phyloP scores from a whole-genome alignment of 1,140 invertebrate genomes.

The Leptinotarsa undecemlineata region DNA sequence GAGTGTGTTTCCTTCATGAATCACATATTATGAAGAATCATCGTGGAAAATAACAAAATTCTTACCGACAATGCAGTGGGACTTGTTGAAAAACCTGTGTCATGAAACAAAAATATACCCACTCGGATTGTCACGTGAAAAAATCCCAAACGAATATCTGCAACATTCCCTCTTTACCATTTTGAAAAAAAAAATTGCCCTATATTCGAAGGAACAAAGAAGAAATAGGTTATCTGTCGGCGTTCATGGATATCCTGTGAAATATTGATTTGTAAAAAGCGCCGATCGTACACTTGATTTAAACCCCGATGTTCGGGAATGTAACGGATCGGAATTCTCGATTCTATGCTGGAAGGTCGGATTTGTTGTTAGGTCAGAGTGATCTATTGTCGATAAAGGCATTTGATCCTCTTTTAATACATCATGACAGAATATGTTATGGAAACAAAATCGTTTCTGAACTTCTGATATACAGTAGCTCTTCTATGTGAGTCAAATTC shows the following conservation, averaged over 20 bases:
- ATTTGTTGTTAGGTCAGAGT: neutral
- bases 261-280: constrained; percentile 18
- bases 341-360: neutral
- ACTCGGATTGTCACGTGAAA: neutral
- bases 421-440: no score
- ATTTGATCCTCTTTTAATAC: no score
- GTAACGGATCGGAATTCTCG: constrained; percentile 3
- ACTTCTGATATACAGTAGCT: no score
- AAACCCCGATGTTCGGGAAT: constrained; percentile 4
- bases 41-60: no score
- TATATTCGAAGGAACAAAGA: neutral
- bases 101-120: neutral
- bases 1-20: no score
- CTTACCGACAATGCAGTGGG: no score
- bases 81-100: no score
- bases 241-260: constrained; percentile 12
- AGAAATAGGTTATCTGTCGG: constrained; percentile 18
- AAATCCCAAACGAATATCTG: neutral
- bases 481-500: no score
- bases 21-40: no score
- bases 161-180: neutral
- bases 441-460: no score
- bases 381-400: no score
- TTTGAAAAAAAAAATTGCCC: neutral
- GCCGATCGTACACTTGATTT: constrained; percentile 9